Evolutionary conservation across 2,797 vertebrate genomes (phyloP), one percentile per base, ranked within the genome.

Genomic region (Caiman crocodilus): DNA sequence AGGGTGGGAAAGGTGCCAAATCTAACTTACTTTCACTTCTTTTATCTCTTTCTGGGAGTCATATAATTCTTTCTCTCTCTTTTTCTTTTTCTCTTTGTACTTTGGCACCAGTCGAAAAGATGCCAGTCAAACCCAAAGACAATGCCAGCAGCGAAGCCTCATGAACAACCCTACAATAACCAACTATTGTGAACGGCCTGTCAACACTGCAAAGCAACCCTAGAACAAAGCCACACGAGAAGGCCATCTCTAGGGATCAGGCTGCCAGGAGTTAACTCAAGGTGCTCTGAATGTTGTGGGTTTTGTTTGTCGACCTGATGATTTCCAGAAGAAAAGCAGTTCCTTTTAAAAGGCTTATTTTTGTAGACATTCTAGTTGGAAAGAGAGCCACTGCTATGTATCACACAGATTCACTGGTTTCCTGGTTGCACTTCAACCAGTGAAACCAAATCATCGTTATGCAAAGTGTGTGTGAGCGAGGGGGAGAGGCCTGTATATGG

Each of bases 331-430:
- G 56, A 92, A 56, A 4, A 3, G 2, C 5, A 14, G 56, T 28
- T 78, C 75, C 30, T 84, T 55, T 42, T 50, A 77, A 80, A 89
- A 25, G 14, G 50, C 84, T 71, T 9, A 60, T 91, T 84, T 86
- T 56, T 76, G 26, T 35, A 77, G 76, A n/a, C 14, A 20, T 14
- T 35, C 21, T 60, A 30, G 32, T 25, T 35, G 57, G 20, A 56
- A 42, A 30, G 30, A 76, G 20, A 76, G 26, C 32, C 32, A 59
- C 59, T 23, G 14, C n/a, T 58, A 8, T 2, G 4, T 28, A 5
- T 5, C 5, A 55, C 0, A 0, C 30, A 82, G 60, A 80, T 23
- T 2, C 23, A 21, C 12, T 1, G 1, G 12, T 71, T 20, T 61
- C 63, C 63, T 87, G 17, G 2, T 87, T 7, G 9, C 78, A 32